Conservation (phyloP, 2,888 invertebrate genomes). For the Orthonevra nobilis region DNA sequence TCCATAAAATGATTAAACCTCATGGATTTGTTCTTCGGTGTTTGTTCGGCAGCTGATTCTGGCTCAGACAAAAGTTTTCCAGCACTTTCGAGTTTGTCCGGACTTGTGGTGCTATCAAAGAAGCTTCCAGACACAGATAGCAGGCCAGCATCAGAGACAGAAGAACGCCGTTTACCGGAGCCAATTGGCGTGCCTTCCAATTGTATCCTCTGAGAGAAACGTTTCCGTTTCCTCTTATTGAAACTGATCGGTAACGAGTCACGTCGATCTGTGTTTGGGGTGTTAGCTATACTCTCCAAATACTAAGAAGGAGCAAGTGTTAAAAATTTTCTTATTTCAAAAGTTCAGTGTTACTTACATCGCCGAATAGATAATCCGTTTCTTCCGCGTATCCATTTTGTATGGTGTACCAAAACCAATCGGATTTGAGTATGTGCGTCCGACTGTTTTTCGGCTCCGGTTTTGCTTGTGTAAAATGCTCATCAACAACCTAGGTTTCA, state of each 20-base stretch:
- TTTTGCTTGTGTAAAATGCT: slow-evolving; percentile 86
- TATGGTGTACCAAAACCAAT: slow-evolving; percentile 99
- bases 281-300: slow-evolving; percentile 79
- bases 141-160: slow-evolving; percentile 91
- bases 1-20: slow-evolving; percentile 85
- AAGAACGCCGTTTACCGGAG: slow-evolving; percentile 88
- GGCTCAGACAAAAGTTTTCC: slow-evolving; percentile 76
- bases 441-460: slow-evolving; percentile 86
- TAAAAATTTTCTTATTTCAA: too few relatives aligned
- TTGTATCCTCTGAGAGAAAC: slow-evolving; percentile 82
- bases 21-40: slow-evolving; percentile 79
- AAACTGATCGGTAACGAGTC: slow-evolving; percentile 82
- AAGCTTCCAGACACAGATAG: slow-evolving; percentile 93
- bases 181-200: slow-evolving; percentile 79
- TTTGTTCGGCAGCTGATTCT: slow-evolving; percentile 74
- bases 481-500: slow-evolving; percentile 88
- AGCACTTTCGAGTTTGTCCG: slow-evolving; percentile 83
- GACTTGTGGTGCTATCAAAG: slow-evolving; percentile 92
- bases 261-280: slow-evolving; percentile 81
- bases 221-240: slow-evolving; percentile 89
- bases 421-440: slow-evolving; percentile 91
- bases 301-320: slow-evolving; percentile 73
- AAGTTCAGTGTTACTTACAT: slow-evolving; percentile 88
- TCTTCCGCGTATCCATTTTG: slow-evolving; percentile 97
- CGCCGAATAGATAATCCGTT: slow-evolving; percentile 92